These are phyloP conservation scores for Cyanoramphus novaezelandiae DNA, from an alignment of 2,113 vertebrate genomes.

Conservation along the genomic window DNA sequence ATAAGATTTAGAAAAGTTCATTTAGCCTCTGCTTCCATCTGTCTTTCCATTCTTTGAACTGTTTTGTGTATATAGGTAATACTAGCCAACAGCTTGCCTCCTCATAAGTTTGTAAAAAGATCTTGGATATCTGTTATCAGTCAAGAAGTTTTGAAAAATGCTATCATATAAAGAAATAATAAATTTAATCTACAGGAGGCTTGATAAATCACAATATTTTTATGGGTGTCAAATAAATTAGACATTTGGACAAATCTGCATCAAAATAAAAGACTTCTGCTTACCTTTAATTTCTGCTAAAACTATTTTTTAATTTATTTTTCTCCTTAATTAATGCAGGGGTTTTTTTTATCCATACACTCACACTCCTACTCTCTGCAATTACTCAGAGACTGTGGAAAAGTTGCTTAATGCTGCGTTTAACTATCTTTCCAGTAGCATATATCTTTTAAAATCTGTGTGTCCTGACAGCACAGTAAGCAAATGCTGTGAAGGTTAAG, in stretches of 20 bases:
- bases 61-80: not conserved
- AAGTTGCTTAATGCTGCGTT: not conserved
- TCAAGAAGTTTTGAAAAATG: not conserved
- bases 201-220: not conserved
- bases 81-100: not conserved
- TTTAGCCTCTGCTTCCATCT: not conserved
- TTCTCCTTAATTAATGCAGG: not conserved
- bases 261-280: not conserved
- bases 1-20: not conserved
- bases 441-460: not conserved
- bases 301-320: not conserved
- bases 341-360: not conserved
- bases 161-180: not conserved
- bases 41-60: not conserved
- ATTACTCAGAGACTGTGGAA: not conserved
- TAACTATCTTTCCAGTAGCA: not conserved
- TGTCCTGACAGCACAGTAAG: constrained; percentile 8
- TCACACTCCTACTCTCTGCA: not conserved
- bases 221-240: not conserved
- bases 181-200: not conserved
- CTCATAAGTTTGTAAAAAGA: not conserved
- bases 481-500: constrained; percentile 46
- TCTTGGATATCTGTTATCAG: not conserved
- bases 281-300: not conserved
- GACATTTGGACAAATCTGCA: not conserved